A percentile compares a stretch with the other conserved stretches of the same genome.
Evolutionary conservation across 2,113 vertebrate genomes (phyloP).

Genomic region (Apistogramma diplotaenia): DNA sequence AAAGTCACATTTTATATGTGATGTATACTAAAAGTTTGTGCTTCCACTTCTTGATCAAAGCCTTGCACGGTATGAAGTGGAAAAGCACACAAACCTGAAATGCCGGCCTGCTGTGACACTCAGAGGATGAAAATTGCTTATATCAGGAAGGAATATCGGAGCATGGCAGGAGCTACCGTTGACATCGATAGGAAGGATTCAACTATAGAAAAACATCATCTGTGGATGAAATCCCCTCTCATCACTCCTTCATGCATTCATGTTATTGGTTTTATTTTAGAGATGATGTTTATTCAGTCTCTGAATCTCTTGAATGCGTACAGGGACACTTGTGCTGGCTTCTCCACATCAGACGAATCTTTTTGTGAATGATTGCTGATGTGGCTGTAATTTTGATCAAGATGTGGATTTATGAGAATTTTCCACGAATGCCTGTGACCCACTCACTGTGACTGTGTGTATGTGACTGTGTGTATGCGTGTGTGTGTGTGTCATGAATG

Average conservation of each 20-base stretch:
- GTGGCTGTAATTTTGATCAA: background rate
- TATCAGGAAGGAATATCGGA: background rate
- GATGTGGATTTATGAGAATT: background rate
- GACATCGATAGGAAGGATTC: background rate
- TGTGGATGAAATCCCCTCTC: constrained; percentile 1
- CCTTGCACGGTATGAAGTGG: background rate
- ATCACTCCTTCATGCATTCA: background rate
- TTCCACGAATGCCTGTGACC: background rate
- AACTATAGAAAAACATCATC: background rate
- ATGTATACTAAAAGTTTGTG: background rate
- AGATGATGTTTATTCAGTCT: background rate
- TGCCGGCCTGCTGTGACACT: no score
- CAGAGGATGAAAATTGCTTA: background rate
- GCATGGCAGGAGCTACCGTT: background rate
- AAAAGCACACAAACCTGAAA: background rate
- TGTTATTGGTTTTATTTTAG: background rate
- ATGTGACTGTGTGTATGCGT: no score
- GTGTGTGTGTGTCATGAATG: background rate
- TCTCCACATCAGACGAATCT: background rate
- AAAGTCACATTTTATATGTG: background rate
- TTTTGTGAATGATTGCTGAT: background rate
- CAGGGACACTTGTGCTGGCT: background rate
- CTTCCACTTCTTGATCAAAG: background rate
- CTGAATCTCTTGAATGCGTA: background rate
- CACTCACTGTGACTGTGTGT: background rate